phyloP scores from a whole-genome alignment of 1,140 invertebrate species.

The Conopomorpha cramerella region DNA sequence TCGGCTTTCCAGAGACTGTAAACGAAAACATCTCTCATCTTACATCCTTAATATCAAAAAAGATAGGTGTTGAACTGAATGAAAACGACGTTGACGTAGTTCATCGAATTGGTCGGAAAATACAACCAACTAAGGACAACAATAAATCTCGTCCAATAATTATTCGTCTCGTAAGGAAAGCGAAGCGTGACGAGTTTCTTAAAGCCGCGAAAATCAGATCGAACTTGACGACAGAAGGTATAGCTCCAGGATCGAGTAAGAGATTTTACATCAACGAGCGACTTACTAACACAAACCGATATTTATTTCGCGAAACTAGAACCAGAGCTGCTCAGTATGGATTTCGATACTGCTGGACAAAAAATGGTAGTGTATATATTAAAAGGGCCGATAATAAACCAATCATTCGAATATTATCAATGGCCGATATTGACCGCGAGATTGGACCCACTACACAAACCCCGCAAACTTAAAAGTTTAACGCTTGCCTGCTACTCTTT shows the following conservation, averaged over 20 bases:
- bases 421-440: too few relatives aligned
- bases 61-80: background rate
- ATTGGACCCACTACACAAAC: too few relatives aligned
- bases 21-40: background rate
- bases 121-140: too few relatives aligned
- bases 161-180: background rate
- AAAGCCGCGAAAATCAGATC: background rate
- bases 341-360: slow-evolving; percentile 1
- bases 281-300: background rate
- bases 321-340: background rate
- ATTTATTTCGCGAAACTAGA: background rate
- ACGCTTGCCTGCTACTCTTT: too few relatives aligned
- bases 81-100: background rate
- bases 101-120: too few relatives aligned
- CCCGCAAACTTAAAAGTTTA: too few relatives aligned
- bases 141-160: too few relatives aligned
- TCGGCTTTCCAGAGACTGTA: background rate
- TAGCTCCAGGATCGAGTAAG: background rate
- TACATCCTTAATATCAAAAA: background rate
- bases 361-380: background rate
- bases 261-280: slow-evolving; percentile 1
- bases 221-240: background rate
- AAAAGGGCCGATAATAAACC: background rate
- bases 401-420: too few relatives aligned
- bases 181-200: background rate